Base-by-base conservation (phyloP, 2,113 vertebrate species). In the Chinchilla lanigera region DNA sequence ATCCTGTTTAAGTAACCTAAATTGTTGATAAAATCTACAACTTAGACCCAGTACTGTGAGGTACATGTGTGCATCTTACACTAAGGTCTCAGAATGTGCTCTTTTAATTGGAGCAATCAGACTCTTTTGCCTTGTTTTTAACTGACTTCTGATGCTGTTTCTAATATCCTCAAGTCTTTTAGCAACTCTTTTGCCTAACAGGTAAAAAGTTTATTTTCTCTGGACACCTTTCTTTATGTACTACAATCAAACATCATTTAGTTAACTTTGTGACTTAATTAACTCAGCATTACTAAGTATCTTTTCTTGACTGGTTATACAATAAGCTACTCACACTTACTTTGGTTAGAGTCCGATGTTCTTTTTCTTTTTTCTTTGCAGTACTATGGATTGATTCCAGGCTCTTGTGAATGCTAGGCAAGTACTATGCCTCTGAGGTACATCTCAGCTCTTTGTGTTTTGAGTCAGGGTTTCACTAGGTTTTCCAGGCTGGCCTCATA, bases 1-100 rank as follows among this genome's bases (percentile, higher is more conserved):
- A 92, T 3, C 99, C 99, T 99, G 99, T 99, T 98, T 99, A 99
- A 0, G 99, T 99, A 98, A 99, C 99, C 97, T 99, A 99, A 9
- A 99, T 97, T 99, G 99, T 65, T 99, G 99, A 98, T 99, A 99
- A 98, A 99, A 99, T 94, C 99, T 98, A 99, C 99, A 99, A 97
- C 99, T 99, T 98, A 99, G 99, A 71, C 99, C 99, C 26, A 99
- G 99, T 99, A 99, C 99, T 97, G 99, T 99, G 98, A 60, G 73
- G 41, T 28, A 77, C 1, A n/a, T 28, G 73, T 77, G 41, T 77
- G 73, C 11, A 16, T 47, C 41, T 14, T 28, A 24, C 41, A 47
- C 24, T 28, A 77, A 44, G 73, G 13, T 38, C 41, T 44, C 41
- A 28, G 7, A 26, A 41, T 77, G 73, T 47, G 26, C 41, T 75